phyloP scores from a whole-genome alignment of 2,797 vertebrate species.

The Lerista edwardsae region DNA sequence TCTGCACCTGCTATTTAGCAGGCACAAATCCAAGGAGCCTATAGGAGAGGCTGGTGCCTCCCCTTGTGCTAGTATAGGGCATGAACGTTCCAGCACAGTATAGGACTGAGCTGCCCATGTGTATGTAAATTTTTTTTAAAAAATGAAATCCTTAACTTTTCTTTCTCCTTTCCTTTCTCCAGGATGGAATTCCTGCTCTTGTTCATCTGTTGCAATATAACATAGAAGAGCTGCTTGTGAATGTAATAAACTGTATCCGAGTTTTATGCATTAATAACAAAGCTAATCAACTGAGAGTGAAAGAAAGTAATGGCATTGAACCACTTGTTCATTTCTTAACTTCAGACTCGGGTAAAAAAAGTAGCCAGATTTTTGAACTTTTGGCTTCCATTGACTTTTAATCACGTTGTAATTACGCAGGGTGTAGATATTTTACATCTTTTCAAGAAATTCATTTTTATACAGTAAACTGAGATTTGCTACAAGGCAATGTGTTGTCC shows the following conservation, averaged over 20 bases:
- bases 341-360: constrained; percentile 75
- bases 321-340: constrained; percentile 74
- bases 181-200: constrained; percentile 76
- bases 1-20: too few species aligned
- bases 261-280: constrained; percentile 72
- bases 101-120: too few species aligned
- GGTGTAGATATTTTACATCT: neutral
- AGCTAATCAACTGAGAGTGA: constrained; percentile 72
- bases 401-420: neutral
- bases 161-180: constrained; percentile 30
- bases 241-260: constrained; percentile 76
- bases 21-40: too few species aligned
- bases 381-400: neutral
- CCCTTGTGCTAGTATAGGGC: too few species aligned
- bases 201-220: constrained; percentile 72
- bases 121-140: neutral
- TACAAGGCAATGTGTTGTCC: too few species aligned
- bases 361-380: neutral
- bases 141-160: too few species aligned
- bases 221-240: constrained; percentile 76
- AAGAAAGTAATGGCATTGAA: constrained; percentile 69
- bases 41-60: too few species aligned
- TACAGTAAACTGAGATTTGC: neutral
- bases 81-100: too few species aligned
- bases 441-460: neutral